Base-by-base conservation (phyloP, 2,113 vertebrate species). In the Odocoileus virginianus region DNA sequence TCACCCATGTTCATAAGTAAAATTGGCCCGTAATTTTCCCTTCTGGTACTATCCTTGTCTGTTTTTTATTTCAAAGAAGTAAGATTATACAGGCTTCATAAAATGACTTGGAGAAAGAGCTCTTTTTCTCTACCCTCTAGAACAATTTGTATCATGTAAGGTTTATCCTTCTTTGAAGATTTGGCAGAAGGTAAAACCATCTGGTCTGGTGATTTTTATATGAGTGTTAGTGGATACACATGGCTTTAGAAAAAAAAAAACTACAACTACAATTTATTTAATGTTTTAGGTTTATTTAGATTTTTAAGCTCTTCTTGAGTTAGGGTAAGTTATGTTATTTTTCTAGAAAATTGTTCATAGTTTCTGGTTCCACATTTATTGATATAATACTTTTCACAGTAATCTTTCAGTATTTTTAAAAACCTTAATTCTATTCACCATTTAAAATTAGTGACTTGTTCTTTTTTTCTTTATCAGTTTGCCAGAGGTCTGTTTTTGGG, bases 161-260 rank as follows among this genome's bases (percentile, higher is more conserved):
- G 91, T 67, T 91, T 61, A 47, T 90, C 93, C 90, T 85, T 90
- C 95, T 90, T 74, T 58, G 85, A 64, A 54, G 85, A 28, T 30
- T 60, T 93, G 95, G 88, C 97, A 95, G 95, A 94, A 88, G 64
- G 89, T 11, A 57, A 57, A 45, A 6, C 94, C 97, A 97, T 97
- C 95, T 98, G 95, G 40, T 60, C 89, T 12, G 36, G 89, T 50
- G 7, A 60, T 88, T 64, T 71, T 71, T 71, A 17, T 45, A 47
- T 85, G 78, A n/a, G 36, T 28, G 40, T 54, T n/a, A 74, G 17
- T 33, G 36, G 54, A 14, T 4, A 14, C 2, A 8, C 79, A 19
- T 36, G 28, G 85, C 52, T 82, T 45, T 33, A 67, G 27, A 5
- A 33, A 81, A 79, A 79, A 78, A 81, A n/a, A n/a, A 55, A 6